Evolutionary conservation across 2,888 invertebrate species (phyloP), one percentile per base, ranked within the genome.

Genomic region (Invenusta paracnida): DNA sequence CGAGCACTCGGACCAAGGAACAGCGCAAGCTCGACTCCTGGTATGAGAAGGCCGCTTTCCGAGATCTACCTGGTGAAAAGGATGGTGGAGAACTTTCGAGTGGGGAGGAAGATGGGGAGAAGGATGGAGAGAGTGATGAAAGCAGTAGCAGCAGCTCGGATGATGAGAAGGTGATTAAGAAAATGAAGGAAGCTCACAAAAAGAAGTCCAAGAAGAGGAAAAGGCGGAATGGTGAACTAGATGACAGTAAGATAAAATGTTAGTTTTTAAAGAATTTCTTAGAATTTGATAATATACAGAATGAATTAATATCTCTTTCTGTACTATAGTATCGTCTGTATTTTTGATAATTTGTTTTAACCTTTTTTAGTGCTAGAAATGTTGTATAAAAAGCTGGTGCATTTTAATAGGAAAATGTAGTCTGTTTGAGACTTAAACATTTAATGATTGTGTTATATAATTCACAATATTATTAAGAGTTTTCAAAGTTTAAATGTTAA

Each of bases 101-200:
- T 67, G 87, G 87, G 81, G 87, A 87, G n/a, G 23, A 91, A 89
- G 91, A 82, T 11, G 85, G 87, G 81, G 89, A 87, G 25, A 31
- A 83, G 86, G 84, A 85, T n/a, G 2, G n/a, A 67, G 86, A 86
- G n/a, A 27, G 28, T 79, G 23, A 86, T 79, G 81, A 86, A n/a
- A 25, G 66, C 13, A 31, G 48, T 67, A 29, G 31, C 27, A 27
- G 1, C 11, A 48, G 85, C 2, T 31, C 31, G 84, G 86, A 85
- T 17, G 28, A 29, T 85, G 85, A 85, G 13, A 84, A 85, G 25
- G 85, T 25, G 5, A 30, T 30, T 29, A 27, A 86, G 86, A 88
- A 86, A 87, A 89, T 85, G 88, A 89, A 30, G 81, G 85, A 23
- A 88, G 88, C 85, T 83, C 86, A 66, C 5, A 82, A 25, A 83